Evolutionary conservation across 1,140 invertebrate species (phyloP).

Genomic region (Steinernema khuongi): DNA sequence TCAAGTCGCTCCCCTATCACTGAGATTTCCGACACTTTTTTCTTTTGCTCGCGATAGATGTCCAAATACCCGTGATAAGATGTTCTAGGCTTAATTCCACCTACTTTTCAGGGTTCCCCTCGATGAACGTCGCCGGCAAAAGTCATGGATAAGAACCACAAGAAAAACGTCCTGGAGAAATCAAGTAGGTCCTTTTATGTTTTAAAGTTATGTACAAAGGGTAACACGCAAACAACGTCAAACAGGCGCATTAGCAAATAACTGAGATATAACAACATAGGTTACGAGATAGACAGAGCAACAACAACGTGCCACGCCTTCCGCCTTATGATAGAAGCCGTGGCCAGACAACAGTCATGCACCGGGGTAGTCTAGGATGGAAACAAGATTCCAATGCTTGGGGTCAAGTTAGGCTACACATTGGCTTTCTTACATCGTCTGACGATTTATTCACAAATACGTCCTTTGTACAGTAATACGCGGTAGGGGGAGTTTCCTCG

Average conservation of each 20-base stretch:
- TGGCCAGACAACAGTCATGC: neutral
- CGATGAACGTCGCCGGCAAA: no score
- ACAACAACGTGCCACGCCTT: neutral
- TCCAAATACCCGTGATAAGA: no score
- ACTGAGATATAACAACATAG: neutral
- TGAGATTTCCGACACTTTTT: no score
- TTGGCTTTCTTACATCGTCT: neutral
- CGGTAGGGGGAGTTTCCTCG: neutral
- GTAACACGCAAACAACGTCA: neutral
- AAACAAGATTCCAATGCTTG: no score
- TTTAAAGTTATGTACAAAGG: neutral
- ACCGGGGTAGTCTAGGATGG: neutral
- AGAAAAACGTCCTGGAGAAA: neutral
- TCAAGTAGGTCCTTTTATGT: neutral
- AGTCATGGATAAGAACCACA: neutral
- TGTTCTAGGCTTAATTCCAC: no score
- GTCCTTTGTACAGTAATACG: neutral
- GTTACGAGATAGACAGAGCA: neutral
- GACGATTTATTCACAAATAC: neutral
- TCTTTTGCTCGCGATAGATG: no score
- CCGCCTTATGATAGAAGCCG: no score
- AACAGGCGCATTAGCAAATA: neutral
- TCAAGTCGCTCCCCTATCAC: no score
- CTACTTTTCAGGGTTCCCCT: no score
- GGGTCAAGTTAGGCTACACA: no score